phyloP scores from a whole-genome alignment of 2,113 vertebrate genomes.

The Aldabrachelys gigantea region DNA sequence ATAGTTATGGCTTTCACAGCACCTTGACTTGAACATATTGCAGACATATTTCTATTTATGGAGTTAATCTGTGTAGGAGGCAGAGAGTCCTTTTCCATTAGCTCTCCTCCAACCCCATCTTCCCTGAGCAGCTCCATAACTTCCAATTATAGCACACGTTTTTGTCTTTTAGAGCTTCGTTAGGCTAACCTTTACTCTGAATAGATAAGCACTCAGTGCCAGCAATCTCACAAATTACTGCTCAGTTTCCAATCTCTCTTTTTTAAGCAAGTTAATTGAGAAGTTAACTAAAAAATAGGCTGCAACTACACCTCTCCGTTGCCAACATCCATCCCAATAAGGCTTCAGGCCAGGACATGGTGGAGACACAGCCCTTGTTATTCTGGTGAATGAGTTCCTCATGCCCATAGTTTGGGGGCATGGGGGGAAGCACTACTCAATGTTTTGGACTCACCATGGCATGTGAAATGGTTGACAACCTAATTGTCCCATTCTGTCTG shows the following conservation, averaged over 20 bases:
- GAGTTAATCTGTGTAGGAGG: neutral
- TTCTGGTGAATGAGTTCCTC: neutral
- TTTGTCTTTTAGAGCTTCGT: neutral
- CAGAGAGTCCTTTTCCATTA: neutral
- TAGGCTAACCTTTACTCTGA: neutral
- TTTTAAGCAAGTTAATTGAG: neutral
- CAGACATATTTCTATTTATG: too few species aligned
- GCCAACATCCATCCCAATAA: neutral
- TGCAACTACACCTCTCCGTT: neutral
- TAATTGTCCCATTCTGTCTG: neutral
- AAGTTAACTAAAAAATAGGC: slow-evolving; percentile 11
- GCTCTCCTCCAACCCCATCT: neutral
- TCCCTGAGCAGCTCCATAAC: neutral
- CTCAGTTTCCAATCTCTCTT: neutral
- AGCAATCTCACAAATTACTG: neutral
- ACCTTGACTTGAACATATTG: neutral
- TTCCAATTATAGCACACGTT: neutral
- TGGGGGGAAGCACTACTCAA: neutral
- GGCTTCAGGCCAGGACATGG: neutral
- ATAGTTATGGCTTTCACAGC: neutral
- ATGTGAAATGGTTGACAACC: neutral
- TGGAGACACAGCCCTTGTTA: neutral
- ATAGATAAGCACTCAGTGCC: neutral
- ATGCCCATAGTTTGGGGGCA: neutral
- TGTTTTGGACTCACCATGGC: neutral